A percentile compares a stretch with the other conserved stretches of the same genome.
phyloP scores from a whole-genome alignment of 2,113 vertebrate genomes.

The Colius striatus region DNA sequence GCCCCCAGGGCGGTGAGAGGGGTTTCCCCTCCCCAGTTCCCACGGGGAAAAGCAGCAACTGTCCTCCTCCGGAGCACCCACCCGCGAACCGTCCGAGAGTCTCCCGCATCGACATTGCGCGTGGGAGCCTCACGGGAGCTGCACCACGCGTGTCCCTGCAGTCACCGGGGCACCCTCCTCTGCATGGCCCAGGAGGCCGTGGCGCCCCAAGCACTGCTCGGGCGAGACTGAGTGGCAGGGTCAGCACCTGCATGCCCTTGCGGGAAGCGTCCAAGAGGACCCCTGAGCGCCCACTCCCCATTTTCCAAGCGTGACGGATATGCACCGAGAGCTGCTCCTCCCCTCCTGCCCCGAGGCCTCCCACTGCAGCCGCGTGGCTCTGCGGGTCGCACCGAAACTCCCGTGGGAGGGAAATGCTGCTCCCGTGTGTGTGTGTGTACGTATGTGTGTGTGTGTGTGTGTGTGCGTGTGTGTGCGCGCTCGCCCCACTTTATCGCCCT shows the following conservation, averaged over 20 bases:
- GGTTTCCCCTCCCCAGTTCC: not conserved
- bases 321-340: not conserved
- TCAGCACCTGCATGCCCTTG: not conserved
- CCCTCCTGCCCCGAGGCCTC: not conserved
- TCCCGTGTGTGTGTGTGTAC: no score
- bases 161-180: not conserved
- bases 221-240: not conserved
- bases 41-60: not conserved
- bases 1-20: not conserved
- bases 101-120: not conserved
- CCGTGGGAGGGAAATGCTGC: not conserved
- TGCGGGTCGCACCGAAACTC: not conserved
- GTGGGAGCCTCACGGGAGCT: not conserved
- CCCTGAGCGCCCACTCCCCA: not conserved
- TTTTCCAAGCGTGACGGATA: not conserved
- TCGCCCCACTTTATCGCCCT: not conserved
- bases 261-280: not conserved
- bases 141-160: not conserved
- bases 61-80: not conserved
- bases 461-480: no score
- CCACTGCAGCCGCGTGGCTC: not conserved
- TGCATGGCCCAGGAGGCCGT: no score
- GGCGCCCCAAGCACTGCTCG: not conserved
- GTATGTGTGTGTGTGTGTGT: no score
- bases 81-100: not conserved